Evolutionary conservation across 2,113 vertebrate species (phyloP).

Genomic region (Dicrurus megarhynchus): DNA sequence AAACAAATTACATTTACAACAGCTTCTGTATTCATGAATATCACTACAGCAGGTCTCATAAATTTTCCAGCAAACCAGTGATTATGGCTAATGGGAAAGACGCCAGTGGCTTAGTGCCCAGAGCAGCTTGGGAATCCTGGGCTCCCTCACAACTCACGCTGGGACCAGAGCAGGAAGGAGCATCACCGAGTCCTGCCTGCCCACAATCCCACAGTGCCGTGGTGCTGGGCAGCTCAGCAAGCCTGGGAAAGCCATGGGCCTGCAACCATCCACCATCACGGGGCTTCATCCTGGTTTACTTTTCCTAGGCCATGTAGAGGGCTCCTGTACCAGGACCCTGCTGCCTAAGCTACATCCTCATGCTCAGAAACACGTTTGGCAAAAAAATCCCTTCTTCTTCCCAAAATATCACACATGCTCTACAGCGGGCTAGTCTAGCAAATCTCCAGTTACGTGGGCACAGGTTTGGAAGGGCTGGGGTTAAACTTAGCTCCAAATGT

Average conservation of each 20-base stretch:
- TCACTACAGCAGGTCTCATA: slow-evolving; percentile 24
- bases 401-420: not conserved
- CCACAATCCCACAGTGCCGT: rapidly evolving
- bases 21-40: not conserved
- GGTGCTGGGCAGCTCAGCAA: not conserved
- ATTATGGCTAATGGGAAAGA: slow-evolving; percentile 38
- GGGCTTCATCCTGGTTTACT: not conserved
- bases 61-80: slow-evolving; percentile 38
- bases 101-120: slow-evolving; percentile 42
- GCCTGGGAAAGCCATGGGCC: not conserved
- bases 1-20: slow-evolving; percentile 8
- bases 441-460: not conserved
- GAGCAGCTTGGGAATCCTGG: slow-evolving; percentile 11
- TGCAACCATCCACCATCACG: not conserved
- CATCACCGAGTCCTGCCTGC: not conserved
- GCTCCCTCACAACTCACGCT: not conserved
- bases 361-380: not conserved
- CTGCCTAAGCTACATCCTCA: not conserved
- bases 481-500: not conserved
- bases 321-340: not conserved
- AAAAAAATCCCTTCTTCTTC: not conserved
- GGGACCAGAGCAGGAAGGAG: not conserved
- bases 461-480: not conserved
- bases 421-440: not conserved
- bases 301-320: rapidly evolving